Conservation (phyloP, 30 jellyfish, hydroid and myxozoan genomes). For the Clytia hemisphaerica region DNA sequence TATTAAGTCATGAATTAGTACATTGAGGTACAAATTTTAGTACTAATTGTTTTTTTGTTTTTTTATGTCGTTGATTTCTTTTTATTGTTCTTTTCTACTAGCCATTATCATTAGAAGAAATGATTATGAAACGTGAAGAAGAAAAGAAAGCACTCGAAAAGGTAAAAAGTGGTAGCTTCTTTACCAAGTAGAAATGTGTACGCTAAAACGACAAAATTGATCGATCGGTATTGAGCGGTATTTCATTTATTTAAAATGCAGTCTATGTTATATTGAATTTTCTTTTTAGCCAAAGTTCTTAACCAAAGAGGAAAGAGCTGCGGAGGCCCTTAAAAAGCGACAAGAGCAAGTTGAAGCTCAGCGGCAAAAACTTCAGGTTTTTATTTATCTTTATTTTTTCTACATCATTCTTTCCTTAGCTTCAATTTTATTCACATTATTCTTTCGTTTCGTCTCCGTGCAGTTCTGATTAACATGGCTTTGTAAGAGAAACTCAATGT, state of each 20-base stretch:
- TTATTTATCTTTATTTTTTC: background rate
- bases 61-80: too few relatives aligned
- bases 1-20: too few relatives aligned
- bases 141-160: conserved; percentile 70
- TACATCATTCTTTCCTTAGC: too few relatives aligned
- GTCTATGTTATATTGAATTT: background rate
- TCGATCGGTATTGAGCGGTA: too few relatives aligned
- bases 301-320: conserved; percentile 95
- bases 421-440: too few relatives aligned
- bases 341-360: conserved; percentile 75
- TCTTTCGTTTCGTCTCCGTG: too few relatives aligned
- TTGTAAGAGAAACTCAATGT: too few relatives aligned
- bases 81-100: background rate
- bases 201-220: background rate
- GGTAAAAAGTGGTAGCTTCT: conserved; percentile 6
- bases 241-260: background rate
- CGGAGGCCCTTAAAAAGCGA: conserved; percentile 82
- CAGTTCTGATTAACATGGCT: too few relatives aligned
- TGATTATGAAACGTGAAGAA: conserved; percentile 67
- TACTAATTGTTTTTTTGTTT: too few relatives aligned
- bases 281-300: conserved; percentile 74
- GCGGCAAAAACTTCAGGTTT: conserved; percentile 60
- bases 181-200: background rate
- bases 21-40: too few relatives aligned
- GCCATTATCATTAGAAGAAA: conserved; percentile 74